phyloP scores from a whole-genome alignment of 2,888 invertebrate species.

The Thumatha senex region DNA sequence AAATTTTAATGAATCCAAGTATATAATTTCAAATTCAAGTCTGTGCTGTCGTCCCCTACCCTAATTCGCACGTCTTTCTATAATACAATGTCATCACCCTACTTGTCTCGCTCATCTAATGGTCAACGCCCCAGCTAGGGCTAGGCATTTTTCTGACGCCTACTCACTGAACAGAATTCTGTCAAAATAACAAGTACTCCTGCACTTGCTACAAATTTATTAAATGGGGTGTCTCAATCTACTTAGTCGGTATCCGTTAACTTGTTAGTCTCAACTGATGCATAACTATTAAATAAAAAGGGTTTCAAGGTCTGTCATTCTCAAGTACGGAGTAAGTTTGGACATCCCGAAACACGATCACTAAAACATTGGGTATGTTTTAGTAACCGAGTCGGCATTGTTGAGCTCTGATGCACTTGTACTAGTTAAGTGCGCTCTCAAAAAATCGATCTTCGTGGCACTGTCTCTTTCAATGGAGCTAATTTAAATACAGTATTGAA shows the following conservation, averaged over 20 bases:
- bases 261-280: too few relatives aligned
- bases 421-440: too few relatives aligned
- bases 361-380: too few relatives aligned
- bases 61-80: slow-evolving; percentile 6
- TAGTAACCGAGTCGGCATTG: too few relatives aligned
- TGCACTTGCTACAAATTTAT: slow-evolving; percentile 8
- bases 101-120: slow-evolving; percentile 21
- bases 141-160: slow-evolving; percentile 24
- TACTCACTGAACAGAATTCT: slow-evolving; percentile 9
- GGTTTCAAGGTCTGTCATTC: background rate
- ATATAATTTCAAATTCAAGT: background rate
- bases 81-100: slow-evolving; percentile 10
- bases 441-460: too few relatives aligned
- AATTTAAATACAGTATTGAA: too few relatives aligned
- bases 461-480: too few relatives aligned
- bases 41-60: background rate
- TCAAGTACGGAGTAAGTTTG: too few relatives aligned
- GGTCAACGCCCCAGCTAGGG: slow-evolving; percentile 25
- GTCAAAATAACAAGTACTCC: slow-evolving; percentile 27
- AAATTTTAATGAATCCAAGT: background rate
- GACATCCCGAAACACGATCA: too few relatives aligned
- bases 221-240: slow-evolving; percentile 16
- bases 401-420: too few relatives aligned
- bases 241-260: too few relatives aligned
- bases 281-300: too few relatives aligned